These are phyloP conservation scores for Melipona beecheii DNA, from an alignment of 2,888 invertebrate genomes.

Conservation along the genomic window DNA sequence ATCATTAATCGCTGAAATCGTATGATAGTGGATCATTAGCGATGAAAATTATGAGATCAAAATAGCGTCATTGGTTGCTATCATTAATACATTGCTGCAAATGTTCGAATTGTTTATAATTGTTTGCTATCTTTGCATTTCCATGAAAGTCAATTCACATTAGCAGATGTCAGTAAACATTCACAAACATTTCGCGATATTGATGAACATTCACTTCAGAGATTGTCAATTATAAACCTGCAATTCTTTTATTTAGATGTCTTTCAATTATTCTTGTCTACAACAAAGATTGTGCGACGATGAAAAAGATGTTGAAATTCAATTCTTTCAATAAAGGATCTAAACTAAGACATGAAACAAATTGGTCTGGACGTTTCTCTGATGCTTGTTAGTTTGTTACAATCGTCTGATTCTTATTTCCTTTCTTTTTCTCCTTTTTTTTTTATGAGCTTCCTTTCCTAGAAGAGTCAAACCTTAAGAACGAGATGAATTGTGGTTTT, in stretches of 20 bases:
- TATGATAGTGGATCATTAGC: too few relatives aligned
- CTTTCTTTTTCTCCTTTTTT: not conserved
- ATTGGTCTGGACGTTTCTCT: not conserved
- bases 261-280: not conserved
- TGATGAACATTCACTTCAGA: not conserved
- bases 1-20: too few relatives aligned
- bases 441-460: not conserved
- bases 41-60: too few relatives aligned
- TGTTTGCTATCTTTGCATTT: not conserved
- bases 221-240: not conserved
- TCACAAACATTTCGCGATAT: too few relatives aligned
- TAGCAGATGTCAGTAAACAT: not conserved
- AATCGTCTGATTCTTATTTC: conserved; percentile 8
- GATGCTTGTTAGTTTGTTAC: not conserved
- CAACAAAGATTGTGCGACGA: not conserved
- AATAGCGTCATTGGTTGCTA: not conserved
- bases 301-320: not conserved
- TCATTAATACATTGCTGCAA: not conserved
- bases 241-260: not conserved
- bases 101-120: not conserved
- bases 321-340: not conserved
- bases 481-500: conserved; percentile 19
- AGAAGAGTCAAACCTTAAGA: not conserved
- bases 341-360: conserved; percentile 15
- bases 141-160: not conserved